These are phyloP conservation scores for Odocoileus hemionus DNA, from an alignment of 2,113 vertebrate species.

Conservation along the genomic window DNA sequence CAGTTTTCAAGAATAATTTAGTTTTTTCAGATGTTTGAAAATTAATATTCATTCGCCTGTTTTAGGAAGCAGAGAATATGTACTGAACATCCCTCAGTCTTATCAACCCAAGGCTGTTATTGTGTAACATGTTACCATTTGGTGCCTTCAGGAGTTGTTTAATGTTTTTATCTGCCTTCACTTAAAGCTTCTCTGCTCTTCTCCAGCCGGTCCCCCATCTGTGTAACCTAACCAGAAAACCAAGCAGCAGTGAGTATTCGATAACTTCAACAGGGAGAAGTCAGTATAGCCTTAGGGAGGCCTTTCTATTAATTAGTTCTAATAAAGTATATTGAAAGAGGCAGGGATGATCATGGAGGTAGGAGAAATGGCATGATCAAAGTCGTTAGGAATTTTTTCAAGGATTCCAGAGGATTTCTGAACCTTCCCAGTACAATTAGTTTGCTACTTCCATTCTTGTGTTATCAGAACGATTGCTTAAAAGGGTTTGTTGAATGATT, in stretches of 20 bases:
- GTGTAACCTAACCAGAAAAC: neutral
- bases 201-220: neutral
- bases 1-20: neutral
- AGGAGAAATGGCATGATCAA: neutral
- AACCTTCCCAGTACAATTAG: neutral
- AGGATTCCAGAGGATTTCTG: neutral
- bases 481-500: neutral
- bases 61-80: neutral
- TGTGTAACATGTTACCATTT: neutral
- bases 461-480: neutral
- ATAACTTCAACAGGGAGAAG: neutral
- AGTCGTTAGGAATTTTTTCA: neutral
- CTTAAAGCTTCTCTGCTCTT: neutral
- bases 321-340: neutral
- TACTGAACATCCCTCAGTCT: neutral
- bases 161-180: neutral
- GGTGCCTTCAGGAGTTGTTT: neutral
- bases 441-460: neutral
- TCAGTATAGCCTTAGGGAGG: neutral
- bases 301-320: neutral
- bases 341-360: neutral
- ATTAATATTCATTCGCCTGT: neutral
- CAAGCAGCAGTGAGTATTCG: neutral
- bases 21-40: slow-evolving; percentile 8
- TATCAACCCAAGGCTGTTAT: neutral